phyloP scores from a whole-genome alignment of 2,888 invertebrate genomes.

The Saturnia japonica region DNA sequence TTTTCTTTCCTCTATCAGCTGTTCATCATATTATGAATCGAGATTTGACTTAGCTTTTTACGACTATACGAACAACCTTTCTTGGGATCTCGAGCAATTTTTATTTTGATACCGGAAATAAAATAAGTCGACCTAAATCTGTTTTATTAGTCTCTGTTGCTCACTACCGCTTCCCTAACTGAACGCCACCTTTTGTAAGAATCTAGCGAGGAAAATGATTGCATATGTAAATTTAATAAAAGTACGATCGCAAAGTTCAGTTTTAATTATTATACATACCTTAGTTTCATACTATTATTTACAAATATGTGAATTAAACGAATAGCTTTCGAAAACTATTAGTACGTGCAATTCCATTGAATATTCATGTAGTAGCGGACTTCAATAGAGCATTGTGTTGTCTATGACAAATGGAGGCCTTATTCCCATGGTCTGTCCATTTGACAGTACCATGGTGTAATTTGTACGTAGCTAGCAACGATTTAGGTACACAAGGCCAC shows the following conservation, averaged over 20 bases:
- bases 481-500: constrained; percentile 36
- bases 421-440: constrained; percentile 62
- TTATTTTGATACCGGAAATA: too few species aligned
- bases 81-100: too few species aligned
- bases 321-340: constrained; percentile 17
- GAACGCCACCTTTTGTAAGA: too few species aligned
- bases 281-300: not conserved
- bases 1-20: too few species aligned
- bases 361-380: constrained; percentile 51
- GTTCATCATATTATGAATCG: too few species aligned
- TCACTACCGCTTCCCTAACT: too few species aligned
- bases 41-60: too few species aligned
- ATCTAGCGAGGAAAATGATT: too few species aligned
- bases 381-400: constrained; percentile 63
- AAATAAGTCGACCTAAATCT: too few species aligned
- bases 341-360: constrained; percentile 36
- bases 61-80: too few species aligned
- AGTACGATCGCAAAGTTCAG: not conserved
- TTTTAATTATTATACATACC: not conserved
- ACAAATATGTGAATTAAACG: not conserved
- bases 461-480: constrained; percentile 33
- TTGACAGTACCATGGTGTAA: constrained; percentile 48
- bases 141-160: too few species aligned
- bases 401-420: constrained; percentile 64
- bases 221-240: not conserved